Base-by-base conservation (phyloP, 2,888 invertebrate genomes). In the Gnatocerus cornutus region DNA sequence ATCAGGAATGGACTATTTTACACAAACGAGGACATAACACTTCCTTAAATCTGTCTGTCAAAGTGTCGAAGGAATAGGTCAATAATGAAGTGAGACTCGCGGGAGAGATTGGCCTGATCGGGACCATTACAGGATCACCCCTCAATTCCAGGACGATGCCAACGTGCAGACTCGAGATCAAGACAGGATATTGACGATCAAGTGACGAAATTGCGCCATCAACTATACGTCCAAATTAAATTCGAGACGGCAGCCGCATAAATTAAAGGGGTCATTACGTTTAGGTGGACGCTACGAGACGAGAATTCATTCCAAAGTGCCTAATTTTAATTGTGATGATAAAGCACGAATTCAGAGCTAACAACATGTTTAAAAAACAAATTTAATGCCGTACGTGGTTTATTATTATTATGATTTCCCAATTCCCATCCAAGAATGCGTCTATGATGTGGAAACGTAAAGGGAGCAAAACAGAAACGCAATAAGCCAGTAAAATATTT, bases 1-100 rank as follows among this genome's bases (percentile, higher is more conserved):
- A 61, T 61, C 13, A 10, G 10, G 21, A 58, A 33, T 61, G 9
- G 61, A 33, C 33, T 67, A 59, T 67, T 67, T 67, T 67, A 61
- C 46, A 68, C 39, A 68, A 68, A 68, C 67, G 67, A 68, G 67
- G 45, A 68, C 55, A 68, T 61, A 68, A 68, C 67, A 61, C 61
- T 61, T 68, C 45, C 67, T 61, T 68, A 66, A 72, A 66, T 59
- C 68, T 74, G 66, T 71, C 72, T 69, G 68, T 73, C 73, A 73
- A 69, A 65, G 62, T 62, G 48, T 71, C 69, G 55, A 50, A 61
- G 64, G 75, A 81, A 80, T 79, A 75, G 80, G 80, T 81, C 80
- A 80, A 79, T 81, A 80, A 80, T 80, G 79, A 81, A 81, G 81
- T 80, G 81, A 79, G 79, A 79, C 81, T 81, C 80, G 73, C 78